A percentile compares a stretch with the other conserved stretches of the same genome.
These are phyloP conservation scores for Chromobotia macracanthus DNA, from an alignment of 2,797 vertebrate species.

Conservation along the genomic window DNA sequence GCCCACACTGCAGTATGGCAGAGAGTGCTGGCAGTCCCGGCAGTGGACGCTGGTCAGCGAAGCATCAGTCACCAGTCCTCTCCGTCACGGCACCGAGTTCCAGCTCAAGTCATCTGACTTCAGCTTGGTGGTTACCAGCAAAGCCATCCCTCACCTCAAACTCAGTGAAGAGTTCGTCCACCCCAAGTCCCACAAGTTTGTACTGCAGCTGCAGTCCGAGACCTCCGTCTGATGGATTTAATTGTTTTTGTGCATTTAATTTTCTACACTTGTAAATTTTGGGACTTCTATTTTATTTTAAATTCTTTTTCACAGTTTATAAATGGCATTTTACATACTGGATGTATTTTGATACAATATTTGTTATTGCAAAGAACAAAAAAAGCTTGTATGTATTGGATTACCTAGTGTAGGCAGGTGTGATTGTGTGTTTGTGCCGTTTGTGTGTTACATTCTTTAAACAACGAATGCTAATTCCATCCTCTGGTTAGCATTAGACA, in stretches of 20 bases:
- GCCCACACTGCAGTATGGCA: constrained; percentile 90
- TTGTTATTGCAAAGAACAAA: constrained; percentile 42
- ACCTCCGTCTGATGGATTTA: constrained; percentile 84
- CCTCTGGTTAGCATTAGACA: constrained; percentile 12
- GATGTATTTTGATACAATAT: constrained; percentile 59
- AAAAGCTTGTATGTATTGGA: constrained; percentile 25
- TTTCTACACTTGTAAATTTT: constrained; percentile 64
- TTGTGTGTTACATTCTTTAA: constrained; percentile 27
- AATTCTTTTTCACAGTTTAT: constrained; percentile 53
- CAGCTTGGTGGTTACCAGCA: constrained; percentile 89
- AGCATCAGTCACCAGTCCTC: constrained; percentile 87
- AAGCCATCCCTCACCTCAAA: constrained; percentile 89
- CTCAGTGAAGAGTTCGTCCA: constrained; percentile 92
- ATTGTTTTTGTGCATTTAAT: constrained; percentile 61
- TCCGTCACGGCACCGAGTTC: constrained; percentile 87
- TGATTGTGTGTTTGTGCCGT: constrained; percentile 47
- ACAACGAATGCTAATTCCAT: constrained; percentile 36
- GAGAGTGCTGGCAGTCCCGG: constrained; percentile 89
- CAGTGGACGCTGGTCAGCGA: constrained; percentile 95
- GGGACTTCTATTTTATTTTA: constrained; percentile 47
- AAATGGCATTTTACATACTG: constrained; percentile 49
- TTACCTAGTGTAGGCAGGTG: constrained; percentile 41
- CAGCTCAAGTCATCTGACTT: constrained; percentile 92
- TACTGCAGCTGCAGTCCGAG: constrained; percentile 93
- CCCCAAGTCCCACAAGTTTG: constrained; percentile 94